phyloP scores from a whole-genome alignment of 2,797 vertebrate species.

The Leontocebus nigricollis region DNA sequence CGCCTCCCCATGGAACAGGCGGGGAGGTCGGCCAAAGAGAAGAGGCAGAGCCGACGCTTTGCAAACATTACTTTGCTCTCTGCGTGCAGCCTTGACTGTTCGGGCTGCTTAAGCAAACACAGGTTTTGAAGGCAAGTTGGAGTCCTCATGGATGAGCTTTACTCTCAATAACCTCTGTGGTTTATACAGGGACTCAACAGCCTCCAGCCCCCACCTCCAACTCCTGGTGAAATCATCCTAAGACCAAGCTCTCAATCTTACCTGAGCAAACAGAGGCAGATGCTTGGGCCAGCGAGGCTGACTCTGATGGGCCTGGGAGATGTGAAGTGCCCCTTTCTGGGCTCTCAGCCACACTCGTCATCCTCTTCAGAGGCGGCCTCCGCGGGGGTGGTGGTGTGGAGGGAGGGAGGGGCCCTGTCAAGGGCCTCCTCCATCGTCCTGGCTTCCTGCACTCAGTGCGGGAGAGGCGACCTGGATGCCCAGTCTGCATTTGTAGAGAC shows the following conservation, averaged over 20 bases:
- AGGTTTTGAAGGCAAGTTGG: neutral
- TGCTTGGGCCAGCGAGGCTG: neutral
- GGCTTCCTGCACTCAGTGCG: rapidly evolving
- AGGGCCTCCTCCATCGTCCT: neutral
- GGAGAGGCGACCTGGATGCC: neutral
- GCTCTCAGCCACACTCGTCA: neutral
- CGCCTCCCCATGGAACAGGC: neutral
- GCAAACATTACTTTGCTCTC: neutral
- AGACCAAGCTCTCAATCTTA: neutral
- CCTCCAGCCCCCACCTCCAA: neutral
- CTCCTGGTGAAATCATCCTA: neutral
- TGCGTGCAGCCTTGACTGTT: rapidly evolving
- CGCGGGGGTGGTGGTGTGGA: neutral
- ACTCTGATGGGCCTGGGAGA: neutral
- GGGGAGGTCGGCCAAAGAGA: neutral
- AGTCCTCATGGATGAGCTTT: neutral
- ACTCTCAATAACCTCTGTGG: neutral
- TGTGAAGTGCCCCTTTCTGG: neutral
- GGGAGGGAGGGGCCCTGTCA: neutral
- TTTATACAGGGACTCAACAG: neutral
- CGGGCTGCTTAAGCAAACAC: neutral
- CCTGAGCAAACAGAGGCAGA: neutral
- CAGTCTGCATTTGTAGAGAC: conserved; percentile 48
- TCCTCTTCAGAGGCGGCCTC: neutral
- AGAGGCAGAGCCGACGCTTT: neutral